Evolutionary conservation across 2,113 vertebrate genomes (phyloP), one percentile per base, ranked within the genome.

Genomic region (Amazona vittata): DNA sequence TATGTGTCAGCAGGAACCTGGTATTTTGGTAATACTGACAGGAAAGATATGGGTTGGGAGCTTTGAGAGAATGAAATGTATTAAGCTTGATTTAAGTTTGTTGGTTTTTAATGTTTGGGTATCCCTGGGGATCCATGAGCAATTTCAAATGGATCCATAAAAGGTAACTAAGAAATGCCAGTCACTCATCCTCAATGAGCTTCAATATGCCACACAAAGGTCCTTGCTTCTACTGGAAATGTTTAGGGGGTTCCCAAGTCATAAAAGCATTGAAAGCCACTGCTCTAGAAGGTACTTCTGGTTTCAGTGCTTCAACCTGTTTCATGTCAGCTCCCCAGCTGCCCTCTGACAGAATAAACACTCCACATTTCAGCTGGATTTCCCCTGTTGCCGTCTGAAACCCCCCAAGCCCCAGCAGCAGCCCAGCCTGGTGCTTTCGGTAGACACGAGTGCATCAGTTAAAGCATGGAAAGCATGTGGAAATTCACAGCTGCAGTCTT

Each of bases 271-370:
- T 44, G 83, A 84, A 91, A 91, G 52, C 17, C 21, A 15, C 64
- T 53, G 64, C 69, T 95, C 89, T 75, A 92, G 89, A 95, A 94
- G 55, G 76, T 37, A 49, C 1, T 1, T 60, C 92, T 96, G 85
- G 37, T 75, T 90, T 90, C 83, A 90, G 41, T 14, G 46, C 78
- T 96, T 75, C 64, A 83, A 75, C 83, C 93, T 94, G 93, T 68
- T 95, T 93, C 94, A 59, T 84, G 89, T 92, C 90, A 86, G 55
- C 0, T 86, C 68, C 41, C 46, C 88, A 63, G 87, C 75, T 41
- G 33, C 62, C 79, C 50, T 24, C n/a, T 93, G 75, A 90, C 85
- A 91, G 90, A 31, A 86, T 79, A 92, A 94, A 94, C 71, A 93
- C 43, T 2, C 3, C 70, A 47, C 10, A 25, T 71, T 93, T 83